Evolutionary conservation across 2,888 invertebrate genomes (phyloP).

Genomic region (Scaptomyza polygonia): DNA sequence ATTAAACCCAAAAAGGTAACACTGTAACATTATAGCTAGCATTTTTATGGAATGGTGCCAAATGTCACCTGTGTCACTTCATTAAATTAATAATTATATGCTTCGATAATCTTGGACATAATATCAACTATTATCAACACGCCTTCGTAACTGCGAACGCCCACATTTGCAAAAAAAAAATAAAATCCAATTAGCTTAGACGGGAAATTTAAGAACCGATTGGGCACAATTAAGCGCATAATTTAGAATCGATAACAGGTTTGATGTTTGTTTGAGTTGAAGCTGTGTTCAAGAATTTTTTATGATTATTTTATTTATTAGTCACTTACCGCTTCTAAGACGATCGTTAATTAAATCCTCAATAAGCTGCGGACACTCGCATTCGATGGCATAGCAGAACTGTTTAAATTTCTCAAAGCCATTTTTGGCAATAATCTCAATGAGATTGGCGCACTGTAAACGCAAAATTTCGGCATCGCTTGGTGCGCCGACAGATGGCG

Average conservation of each 20-base stretch:
- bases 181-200: constrained; percentile 55
- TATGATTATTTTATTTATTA: not conserved
- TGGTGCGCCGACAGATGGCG: constrained; percentile 73
- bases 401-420: constrained; percentile 87
- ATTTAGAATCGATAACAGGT: constrained; percentile 68
- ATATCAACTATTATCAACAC: constrained; percentile 38
- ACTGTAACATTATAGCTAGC: not conserved
- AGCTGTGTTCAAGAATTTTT: not conserved
- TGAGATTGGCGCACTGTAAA: constrained; percentile 86
- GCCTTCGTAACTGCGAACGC: constrained; percentile 43
- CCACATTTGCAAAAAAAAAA: constrained; percentile 30
- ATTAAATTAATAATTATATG: constrained; percentile 19
- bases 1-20: not conserved
- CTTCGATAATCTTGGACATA: constrained; percentile 33
- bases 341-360: constrained; percentile 87
- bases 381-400: constrained; percentile 87
- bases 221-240: constrained; percentile 68
- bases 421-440: constrained; percentile 87
- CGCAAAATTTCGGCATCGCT: constrained; percentile 82
- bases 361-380: constrained; percentile 87
- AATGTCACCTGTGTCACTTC: constrained; percentile 42
- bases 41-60: constrained; percentile 12
- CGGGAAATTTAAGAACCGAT: constrained; percentile 62
- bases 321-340: constrained; percentile 84
- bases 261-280: constrained; percentile 17